These are phyloP conservation scores for Pangasius macronema DNA, from an alignment of 2,797 vertebrate species.

Conservation along the genomic window DNA sequence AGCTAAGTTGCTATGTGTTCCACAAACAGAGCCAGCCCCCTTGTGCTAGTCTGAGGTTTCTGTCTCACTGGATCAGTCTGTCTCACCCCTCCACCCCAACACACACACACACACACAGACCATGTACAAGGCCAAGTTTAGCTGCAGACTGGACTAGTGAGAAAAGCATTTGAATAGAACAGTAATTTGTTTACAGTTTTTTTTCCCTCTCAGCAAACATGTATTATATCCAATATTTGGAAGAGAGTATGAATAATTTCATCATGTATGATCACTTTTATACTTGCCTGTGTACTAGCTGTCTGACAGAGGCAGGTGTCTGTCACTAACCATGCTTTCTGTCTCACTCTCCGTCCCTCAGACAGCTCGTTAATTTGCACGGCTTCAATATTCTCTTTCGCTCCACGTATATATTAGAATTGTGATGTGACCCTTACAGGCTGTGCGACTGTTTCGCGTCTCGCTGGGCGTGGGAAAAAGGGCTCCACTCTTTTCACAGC, in stretches of 20 bases:
- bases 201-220: neutral
- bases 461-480: conserved; percentile 93
- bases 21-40: conserved; percentile 38
- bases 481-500: conserved; percentile 89
- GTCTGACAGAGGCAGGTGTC: conserved; percentile 48
- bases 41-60: conserved; percentile 55
- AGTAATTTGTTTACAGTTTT: neutral
- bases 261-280: neutral
- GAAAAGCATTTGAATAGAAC: neutral
- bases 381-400: conserved; percentile 65
- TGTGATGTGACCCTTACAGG: conserved; percentile 86
- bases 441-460: conserved; percentile 80
- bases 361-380: conserved; percentile 81
- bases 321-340: conserved; percentile 13
- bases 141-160: conserved; percentile 34
- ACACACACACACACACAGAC: conserved; percentile 44
- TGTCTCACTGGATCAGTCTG: conserved; percentile 56
- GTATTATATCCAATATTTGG: neutral
- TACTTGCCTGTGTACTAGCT: neutral
- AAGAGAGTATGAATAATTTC: neutral
- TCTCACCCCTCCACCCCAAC: conserved; percentile 23
- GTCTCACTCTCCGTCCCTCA: conserved; percentile 50
- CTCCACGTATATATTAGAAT: conserved; percentile 80
- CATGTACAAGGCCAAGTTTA: conserved; percentile 70
- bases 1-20: conserved; percentile 64